Percentiles rank a stretch among this genome's conserved stretches.
Conservation (phyloP, 2,888 invertebrate genomes). For the Dolichomitus sp. region DNA sequence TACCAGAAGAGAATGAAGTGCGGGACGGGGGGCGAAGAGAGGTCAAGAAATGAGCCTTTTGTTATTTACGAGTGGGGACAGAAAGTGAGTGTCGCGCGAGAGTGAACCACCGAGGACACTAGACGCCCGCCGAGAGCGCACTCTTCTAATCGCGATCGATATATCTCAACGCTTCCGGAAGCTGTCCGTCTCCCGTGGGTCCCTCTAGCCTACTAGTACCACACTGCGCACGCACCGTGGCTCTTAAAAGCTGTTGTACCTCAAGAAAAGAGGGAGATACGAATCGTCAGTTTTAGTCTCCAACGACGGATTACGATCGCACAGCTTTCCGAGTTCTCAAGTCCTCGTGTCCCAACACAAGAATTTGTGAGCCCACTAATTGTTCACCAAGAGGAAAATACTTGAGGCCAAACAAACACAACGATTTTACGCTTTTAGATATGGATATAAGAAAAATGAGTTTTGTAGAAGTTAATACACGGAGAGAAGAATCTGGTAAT, state of each 20-base stretch:
- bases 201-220: conserved; percentile 27
- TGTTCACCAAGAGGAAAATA: conserved; percentile 35
- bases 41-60: conserved; percentile 64
- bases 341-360: conserved; percentile 21
- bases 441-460: not conserved
- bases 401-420: conserved; percentile 51
- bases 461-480: no score
- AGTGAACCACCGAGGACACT: conserved; percentile 59
- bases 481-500: no score
- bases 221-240: not conserved
- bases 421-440: conserved; percentile 41
- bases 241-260: conserved; percentile 28
- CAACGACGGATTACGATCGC: conserved; percentile 54
- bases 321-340: conserved; percentile 2
- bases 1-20: not conserved
- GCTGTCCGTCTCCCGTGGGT: conserved; percentile 80
- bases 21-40: conserved; percentile 18
- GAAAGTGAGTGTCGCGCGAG: conserved; percentile 57
- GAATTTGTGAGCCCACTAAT: conserved; percentile 60
- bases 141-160: conserved; percentile 75
- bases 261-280: conserved; percentile 54
- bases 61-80: conserved; percentile 80
- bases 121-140: conserved; percentile 65
- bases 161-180: conserved; percentile 84
- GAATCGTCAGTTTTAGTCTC: conserved; percentile 55